These are phyloP conservation scores for Loris lydekkerianus DNA, from an alignment of 2,797 vertebrate species.

Conservation along the genomic window DNA sequence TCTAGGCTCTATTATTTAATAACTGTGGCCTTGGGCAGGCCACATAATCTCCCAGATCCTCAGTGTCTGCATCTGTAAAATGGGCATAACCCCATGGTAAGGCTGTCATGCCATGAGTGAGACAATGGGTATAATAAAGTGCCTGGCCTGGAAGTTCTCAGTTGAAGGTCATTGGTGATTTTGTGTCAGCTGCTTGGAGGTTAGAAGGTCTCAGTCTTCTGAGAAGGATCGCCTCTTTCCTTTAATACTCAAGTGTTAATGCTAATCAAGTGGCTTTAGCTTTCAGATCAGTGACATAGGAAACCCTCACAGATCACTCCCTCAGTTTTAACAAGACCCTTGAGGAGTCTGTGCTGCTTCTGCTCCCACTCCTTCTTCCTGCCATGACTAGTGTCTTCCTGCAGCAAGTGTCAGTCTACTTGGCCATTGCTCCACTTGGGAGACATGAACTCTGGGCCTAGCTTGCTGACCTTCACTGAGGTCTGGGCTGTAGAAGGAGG, in stretches of 20 bases:
- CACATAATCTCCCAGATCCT: background rate
- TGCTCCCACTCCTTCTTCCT: background rate
- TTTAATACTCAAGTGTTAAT: background rate
- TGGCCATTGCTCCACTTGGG: background rate
- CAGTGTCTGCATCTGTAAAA: conserved; percentile 26
- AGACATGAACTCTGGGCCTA: background rate
- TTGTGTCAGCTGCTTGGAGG: background rate
- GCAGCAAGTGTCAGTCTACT: background rate
- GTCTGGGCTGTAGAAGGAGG: background rate
- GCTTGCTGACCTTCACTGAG: background rate
- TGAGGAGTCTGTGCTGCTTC: background rate
- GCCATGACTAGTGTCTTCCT: background rate
- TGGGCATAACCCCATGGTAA: background rate
- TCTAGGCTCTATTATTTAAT: background rate
- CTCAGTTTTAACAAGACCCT: background rate
- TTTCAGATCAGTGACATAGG: background rate
- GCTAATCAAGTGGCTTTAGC: background rate
- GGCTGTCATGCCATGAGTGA: background rate
- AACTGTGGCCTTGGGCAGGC: background rate
- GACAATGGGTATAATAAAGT: background rate
- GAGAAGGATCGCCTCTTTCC: background rate
- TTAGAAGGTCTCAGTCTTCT: background rate
- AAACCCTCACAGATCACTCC: background rate
- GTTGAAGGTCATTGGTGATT: conserved; percentile 17
- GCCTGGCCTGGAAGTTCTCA: background rate